Base-by-base conservation (phyloP, 1,140 invertebrate genomes). In the Rhagoletis pomonella region DNA sequence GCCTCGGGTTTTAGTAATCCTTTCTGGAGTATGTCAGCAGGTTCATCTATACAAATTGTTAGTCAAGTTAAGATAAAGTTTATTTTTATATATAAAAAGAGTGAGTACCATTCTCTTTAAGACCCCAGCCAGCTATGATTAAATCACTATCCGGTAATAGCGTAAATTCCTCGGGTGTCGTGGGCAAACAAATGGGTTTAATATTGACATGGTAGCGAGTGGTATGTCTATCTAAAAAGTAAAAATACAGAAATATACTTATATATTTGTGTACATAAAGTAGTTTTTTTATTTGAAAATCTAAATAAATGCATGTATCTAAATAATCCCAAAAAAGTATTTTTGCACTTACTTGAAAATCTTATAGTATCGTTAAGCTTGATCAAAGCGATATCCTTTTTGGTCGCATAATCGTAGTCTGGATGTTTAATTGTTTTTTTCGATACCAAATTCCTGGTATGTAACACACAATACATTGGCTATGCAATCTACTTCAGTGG, bases 131-230 rank as follows among this genome's bases (percentile, higher is more conserved):
- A 29, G 47, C 73, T 17, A 73, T 12, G 12, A 6, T 12, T 47
- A 73, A 17, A n/a, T 47, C 3, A 47, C 39, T 39, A 14, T 47
- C 4, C 50, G 67, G 67, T 47, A 19, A 2, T 42, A 81, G 9
- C 17, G 50, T 1, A 81, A n/a, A 55, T 10, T 50, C 73, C 47
- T 5, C 42, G n/a, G 17, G 47, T 19, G 14, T 3, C 6, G 47
- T 81, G 9, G 19, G 47, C 47, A 81, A 81, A 29, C 73, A 81
- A 81, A 81, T 81, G 2, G 73, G 73, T 81, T 81, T 81, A n/a
- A 81, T 81, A 47, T 81, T 62, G 17, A 19, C 6, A 29, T 29
- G 9, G 42, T 47, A 55, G 17, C 47, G 29, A 29, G 29, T 29
- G 29, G 29, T 29, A 29, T 29, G 29, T 29, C 29, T 29, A 29